Evolutionary conservation across 2,797 vertebrate genomes (phyloP), one percentile per base, ranked within the genome.

Genomic region (Spheniscus humboldti): DNA sequence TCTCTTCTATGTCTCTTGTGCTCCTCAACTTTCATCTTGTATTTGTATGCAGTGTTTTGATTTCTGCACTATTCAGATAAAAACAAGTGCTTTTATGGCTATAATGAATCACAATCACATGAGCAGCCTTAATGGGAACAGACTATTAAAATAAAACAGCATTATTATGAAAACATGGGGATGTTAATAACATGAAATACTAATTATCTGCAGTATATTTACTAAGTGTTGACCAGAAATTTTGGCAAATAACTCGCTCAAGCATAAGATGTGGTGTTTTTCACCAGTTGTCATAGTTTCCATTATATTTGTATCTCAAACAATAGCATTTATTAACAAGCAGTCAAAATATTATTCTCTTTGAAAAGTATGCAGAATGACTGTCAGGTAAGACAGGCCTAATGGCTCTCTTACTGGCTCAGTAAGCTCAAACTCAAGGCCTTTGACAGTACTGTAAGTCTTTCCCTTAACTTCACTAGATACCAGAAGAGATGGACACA

Each of bases 41-140:
- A 41, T 55, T 88, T 95, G 47, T 85, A 92, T 69, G n/a, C 13
- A 30, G 10, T 63, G 47, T 84, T 96, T 89, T 81, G 77, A 76
- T 84, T 79, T 72, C 90, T 95, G 88, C 43, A 67, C 19, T 95
- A n/a, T 67, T 85, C 47, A 76, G 85, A 90, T 94, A 90, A 92
- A 94, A 91, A n/a, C 18, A 73, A 62, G 74, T 69, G 43, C 25
- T 85, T 95, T 84, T 69, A 63, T 69, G 88, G 59, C 43, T 73
- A n/a, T 56, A 93, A 82, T 93, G 90, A 90, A 81, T 86, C 90
- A 78, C n/a, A 76, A 48, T 67, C 59, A 85, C 35, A 64, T 79
- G 48, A 90, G n/a, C 11, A 73, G 30, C 28, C 71, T 82, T 59
- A 79, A 88, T 18, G 17, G 43, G 43, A 48, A 75, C 37, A 56